These are phyloP conservation scores for Tenthredo distinguenda DNA, from an alignment of 2,888 invertebrate species.

Conservation along the genomic window DNA sequence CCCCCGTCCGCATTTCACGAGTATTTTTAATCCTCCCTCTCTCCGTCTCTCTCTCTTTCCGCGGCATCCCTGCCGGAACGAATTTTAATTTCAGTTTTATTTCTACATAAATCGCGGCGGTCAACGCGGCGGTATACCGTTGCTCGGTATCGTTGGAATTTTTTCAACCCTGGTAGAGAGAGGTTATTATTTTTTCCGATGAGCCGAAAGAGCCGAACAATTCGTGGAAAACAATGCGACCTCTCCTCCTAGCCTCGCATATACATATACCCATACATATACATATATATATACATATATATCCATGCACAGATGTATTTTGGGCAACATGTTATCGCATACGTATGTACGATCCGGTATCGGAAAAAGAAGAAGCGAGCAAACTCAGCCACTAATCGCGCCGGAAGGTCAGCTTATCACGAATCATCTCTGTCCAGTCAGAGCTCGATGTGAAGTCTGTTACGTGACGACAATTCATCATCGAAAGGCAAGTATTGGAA, in stretches of 20 bases:
- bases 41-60: background rate
- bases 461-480: background rate
- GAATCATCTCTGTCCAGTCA: background rate
- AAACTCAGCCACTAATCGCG: constrained; percentile 1
- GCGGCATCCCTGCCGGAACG: background rate
- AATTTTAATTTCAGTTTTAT: constrained; percentile 46
- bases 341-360: background rate
- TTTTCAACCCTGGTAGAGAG: constrained; percentile 29
- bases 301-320: background rate
- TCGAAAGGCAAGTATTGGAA: background rate
- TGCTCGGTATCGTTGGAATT: constrained; percentile 39
- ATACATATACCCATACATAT: background rate
- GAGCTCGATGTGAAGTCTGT: no score
- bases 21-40: background rate
- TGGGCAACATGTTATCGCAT: background rate
- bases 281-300: background rate
- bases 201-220: constrained; percentile 48
- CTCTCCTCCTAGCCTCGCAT: background rate
- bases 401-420: constrained; percentile 44
- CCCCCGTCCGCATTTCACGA: background rate
- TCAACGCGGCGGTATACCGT: constrained; percentile 8
- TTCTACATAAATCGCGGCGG: constrained; percentile 45
- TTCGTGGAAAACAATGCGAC: constrained; percentile 46
- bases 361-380: background rate
- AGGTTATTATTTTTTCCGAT: constrained; percentile 41